phyloP scores from a whole-genome alignment of 2,888 invertebrate species.

The Metalampra italica region DNA sequence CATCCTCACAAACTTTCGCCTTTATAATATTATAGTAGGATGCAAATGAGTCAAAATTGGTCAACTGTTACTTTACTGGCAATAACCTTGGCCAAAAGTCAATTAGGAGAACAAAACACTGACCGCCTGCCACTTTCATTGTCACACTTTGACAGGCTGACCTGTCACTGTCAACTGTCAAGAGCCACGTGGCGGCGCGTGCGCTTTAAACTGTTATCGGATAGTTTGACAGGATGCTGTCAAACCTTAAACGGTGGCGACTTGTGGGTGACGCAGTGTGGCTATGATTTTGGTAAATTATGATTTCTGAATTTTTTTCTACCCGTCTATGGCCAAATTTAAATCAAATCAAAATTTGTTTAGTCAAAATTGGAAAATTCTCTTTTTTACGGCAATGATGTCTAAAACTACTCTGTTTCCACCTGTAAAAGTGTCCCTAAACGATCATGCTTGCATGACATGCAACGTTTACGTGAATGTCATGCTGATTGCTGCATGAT shows the following conservation, averaged over 20 bases:
- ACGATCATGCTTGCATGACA: too few relatives aligned
- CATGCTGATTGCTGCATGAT: too few relatives aligned
- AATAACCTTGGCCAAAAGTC: constrained; percentile 36
- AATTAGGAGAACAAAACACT: constrained; percentile 49
- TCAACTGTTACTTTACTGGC: neutral
- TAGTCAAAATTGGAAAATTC: too few relatives aligned
- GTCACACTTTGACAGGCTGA: constrained; percentile 22
- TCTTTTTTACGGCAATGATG: too few relatives aligned
- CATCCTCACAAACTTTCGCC: too few relatives aligned
- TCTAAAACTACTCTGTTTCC: too few relatives aligned
- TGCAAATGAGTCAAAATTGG: neutral
- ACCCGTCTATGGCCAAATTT: too few relatives aligned
- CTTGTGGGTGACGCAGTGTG: constrained; percentile 33
- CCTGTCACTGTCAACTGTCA: constrained; percentile 57
- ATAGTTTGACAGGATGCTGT: constrained; percentile 56
- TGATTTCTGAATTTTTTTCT: neutral
- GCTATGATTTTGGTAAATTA: constrained; percentile 26
- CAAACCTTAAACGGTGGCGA: constrained; percentile 43
- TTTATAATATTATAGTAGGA: too few relatives aligned
- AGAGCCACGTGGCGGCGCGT: constrained; percentile 62
- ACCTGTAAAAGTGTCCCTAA: too few relatives aligned
- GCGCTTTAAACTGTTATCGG: constrained; percentile 62
- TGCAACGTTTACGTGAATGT: too few relatives aligned
- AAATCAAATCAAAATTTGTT: too few relatives aligned
- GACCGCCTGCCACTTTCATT: constrained; percentile 45